Conservation (phyloP, 64 coral and sea anemone genomes). For the Acropora tenuis region DNA sequence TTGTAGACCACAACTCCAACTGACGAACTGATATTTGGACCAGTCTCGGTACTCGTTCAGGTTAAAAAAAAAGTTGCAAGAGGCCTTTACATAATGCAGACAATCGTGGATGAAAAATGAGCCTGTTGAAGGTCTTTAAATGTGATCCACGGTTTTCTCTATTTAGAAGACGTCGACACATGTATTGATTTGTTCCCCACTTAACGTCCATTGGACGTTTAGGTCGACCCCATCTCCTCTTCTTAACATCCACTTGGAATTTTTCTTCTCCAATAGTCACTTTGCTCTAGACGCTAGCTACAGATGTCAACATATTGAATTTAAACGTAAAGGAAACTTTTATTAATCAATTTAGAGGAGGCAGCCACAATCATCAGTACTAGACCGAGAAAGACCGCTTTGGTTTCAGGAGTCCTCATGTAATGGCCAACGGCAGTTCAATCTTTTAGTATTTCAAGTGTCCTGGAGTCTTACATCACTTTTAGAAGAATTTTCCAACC, state of each 20-base stretch:
- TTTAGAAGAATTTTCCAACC: conserved; percentile 15
- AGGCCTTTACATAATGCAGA: too few relatives aligned
- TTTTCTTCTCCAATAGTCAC: conserved; percentile 10
- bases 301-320: conserved; percentile 15
- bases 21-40: too few relatives aligned
- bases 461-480: conserved; percentile 7
- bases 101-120: too few relatives aligned
- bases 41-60: too few relatives aligned
- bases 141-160: not conserved
- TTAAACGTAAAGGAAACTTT: conserved; percentile 15
- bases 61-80: not conserved
- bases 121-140: too few relatives aligned
- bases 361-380: not conserved
- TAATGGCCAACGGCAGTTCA: not conserved
- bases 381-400: conserved; percentile 2
- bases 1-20: too few relatives aligned
- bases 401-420: not conserved
- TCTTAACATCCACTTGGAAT: not conserved
- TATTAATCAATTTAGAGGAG: conserved; percentile 10
- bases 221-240: conserved; percentile 2
- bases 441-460: conserved; percentile 4
- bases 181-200: conserved; percentile 9
- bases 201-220: conserved; percentile 13
- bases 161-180: not conserved
- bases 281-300: not conserved